Base-by-base conservation (phyloP, 2,113 vertebrate species). In the Thomomys bottae region DNA sequence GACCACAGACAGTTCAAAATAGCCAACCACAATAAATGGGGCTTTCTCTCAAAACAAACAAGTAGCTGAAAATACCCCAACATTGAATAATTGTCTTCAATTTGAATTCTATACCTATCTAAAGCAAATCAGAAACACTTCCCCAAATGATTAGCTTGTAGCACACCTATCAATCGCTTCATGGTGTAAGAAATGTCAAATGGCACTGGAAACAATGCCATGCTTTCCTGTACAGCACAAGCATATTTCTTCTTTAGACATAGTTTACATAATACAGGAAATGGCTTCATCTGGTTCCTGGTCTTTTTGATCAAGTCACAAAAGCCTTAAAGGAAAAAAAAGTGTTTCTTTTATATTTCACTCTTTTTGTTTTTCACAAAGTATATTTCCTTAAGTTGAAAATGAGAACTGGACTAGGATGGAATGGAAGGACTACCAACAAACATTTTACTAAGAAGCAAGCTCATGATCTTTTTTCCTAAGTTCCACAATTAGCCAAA, bases 101-200 rank as follows among this genome's bases (percentile, higher is more conserved):
- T 90, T 64, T 40, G 64, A 96, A 96, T 96, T 76, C 88, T 93
- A 38, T 87, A 86, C 94, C 97, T 97, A 95, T 93, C 95, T 57
- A 92, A 94, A 95, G 73, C 96, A 96, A 96, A 95, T 76, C 75
- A 93, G 97, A 94, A 87, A 85, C 96, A 96, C 95, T 97, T 96
- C 96, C 93, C 82, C 85, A 83, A 97, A 90, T 42, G 92, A 63
- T 94, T 93, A 87, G 2, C 18, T 89, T 92, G 92, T 84, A 92
- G 94, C 42, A 59, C 83, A 94, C 80, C 68, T 87, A 95, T 93
- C 54, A 92, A 94, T 81, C 77, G 75, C 92, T 45, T 90, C 89
- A 70, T 45, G 77, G 78, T 32, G 38, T 40, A 80, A 96, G 92
- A 95, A 84, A 90, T 90, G 78, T 90, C 59, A 91, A 85, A 76